These are phyloP conservation scores for Rhineura floridana DNA, from an alignment of 2,113 vertebrate genomes.

Conservation along the genomic window DNA sequence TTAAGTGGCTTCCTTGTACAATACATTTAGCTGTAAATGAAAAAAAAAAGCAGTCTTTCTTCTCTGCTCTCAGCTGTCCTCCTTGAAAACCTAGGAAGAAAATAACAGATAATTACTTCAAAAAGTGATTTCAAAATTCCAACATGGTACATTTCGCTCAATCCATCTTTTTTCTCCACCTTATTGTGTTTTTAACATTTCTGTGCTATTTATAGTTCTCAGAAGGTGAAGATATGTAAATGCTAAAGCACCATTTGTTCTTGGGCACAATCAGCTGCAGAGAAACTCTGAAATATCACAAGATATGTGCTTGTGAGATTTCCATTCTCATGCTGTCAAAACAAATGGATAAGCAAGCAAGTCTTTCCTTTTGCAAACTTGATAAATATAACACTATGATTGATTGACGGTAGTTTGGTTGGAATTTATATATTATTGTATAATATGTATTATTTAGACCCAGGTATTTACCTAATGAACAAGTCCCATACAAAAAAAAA, in stretches of 20 bases:
- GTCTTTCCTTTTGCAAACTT: neutral
- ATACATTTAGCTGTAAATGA: slow-evolving; percentile 4
- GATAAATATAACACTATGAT: neutral
- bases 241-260: slow-evolving; percentile 28
- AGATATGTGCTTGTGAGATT: slow-evolving; percentile 26
- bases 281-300: slow-evolving; percentile 32
- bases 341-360: slow-evolving; percentile 3
- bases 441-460: neutral
- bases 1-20: neutral
- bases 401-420: neutral
- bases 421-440: too few species aligned
- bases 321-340: slow-evolving; percentile 28
- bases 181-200: slow-evolving; percentile 35
- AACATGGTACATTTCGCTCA: neutral
- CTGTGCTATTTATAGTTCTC: slow-evolving; percentile 39
- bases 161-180: neutral
- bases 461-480: neutral
- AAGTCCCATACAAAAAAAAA: neutral
- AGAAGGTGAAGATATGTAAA: slow-evolving; percentile 41
- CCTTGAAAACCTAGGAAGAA: neutral
- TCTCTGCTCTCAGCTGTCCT: neutral
- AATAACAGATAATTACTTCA: neutral
- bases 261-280: slow-evolving; percentile 25
- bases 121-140: slow-evolving; percentile 10
- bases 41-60: neutral